phyloP scores from a whole-genome alignment of 1,140 invertebrate genomes.

The Trichogramma pretiosum region DNA sequence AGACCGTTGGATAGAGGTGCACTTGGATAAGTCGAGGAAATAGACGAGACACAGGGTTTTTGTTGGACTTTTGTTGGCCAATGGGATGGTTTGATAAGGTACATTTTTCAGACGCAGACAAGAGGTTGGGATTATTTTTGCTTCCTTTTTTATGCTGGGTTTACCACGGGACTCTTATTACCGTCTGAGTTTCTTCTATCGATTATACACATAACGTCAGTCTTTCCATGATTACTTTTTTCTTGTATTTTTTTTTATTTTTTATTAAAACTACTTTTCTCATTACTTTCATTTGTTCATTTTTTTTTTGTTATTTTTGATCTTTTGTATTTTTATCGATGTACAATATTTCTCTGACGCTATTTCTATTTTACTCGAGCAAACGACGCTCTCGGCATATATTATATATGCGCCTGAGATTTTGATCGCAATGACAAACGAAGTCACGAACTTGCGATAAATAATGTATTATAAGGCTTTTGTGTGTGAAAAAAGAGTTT shows the following conservation, averaged over 20 bases:
- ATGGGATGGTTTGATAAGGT: slow-evolving; percentile 37
- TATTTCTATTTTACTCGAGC: too few relatives aligned
- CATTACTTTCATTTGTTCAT: slow-evolving; percentile 8
- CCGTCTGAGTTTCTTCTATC: slow-evolving; percentile 12
- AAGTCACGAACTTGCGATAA: neutral
- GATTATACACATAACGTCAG: slow-evolving; percentile 30
- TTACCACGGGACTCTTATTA: slow-evolving; percentile 15
- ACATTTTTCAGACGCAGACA: slow-evolving; percentile 48
- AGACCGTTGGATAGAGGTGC: slow-evolving; percentile 5
- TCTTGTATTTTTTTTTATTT: slow-evolving; percentile 13
- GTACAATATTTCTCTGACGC: too few relatives aligned
- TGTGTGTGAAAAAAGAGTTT: slow-evolving; percentile 16
- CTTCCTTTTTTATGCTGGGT: neutral
- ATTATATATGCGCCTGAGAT: too few relatives aligned
- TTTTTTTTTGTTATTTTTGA: slow-evolving; percentile 4
- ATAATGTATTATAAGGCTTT: slow-evolving; percentile 2
- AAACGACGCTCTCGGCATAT: too few relatives aligned
- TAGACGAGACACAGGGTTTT: slow-evolving; percentile 20
- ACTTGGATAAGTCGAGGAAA: slow-evolving; percentile 16
- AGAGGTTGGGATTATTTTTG: slow-evolving; percentile 28
- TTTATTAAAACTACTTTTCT: slow-evolving; percentile 8
- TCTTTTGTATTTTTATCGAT: neutral
- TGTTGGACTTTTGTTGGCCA: slow-evolving; percentile 19
- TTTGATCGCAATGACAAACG: too few relatives aligned
- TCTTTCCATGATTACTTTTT: slow-evolving; percentile 36